Conservation (phyloP, 2,888 invertebrate species). For the Phaonia tiefii region DNA sequence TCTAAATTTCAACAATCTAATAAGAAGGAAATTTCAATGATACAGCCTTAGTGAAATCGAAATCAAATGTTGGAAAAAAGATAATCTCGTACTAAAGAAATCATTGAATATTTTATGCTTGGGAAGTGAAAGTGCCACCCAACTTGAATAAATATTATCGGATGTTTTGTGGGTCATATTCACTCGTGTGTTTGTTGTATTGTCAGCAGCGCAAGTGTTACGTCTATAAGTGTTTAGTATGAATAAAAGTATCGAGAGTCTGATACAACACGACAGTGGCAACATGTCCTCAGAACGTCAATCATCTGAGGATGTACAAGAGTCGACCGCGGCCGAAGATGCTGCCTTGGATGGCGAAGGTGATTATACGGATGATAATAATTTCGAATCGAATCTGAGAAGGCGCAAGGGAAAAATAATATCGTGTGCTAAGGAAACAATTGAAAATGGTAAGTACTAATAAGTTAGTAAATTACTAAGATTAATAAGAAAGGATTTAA, state of each 20-base stretch:
- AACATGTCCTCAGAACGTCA: slow-evolving; percentile 76
- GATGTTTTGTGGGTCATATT: background rate
- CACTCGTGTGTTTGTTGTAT: slow-evolving; percentile 4
- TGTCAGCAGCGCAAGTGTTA: background rate
- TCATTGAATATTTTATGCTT: too few relatives aligned
- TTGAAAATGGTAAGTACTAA: slow-evolving; percentile 81
- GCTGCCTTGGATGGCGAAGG: slow-evolving; percentile 73
- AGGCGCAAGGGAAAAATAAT: slow-evolving; percentile 81
- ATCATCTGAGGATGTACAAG: slow-evolving; percentile 78
- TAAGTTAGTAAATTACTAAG: too few relatives aligned
- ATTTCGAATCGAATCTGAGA: slow-evolving; percentile 80
- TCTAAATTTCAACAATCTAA: background rate
- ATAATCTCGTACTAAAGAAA: background rate
- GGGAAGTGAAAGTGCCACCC: background rate
- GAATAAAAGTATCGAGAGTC: slow-evolving; percentile 79
- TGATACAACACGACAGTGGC: slow-evolving; percentile 73
- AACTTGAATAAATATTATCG: background rate
- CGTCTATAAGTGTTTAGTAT: slow-evolving; percentile 66
- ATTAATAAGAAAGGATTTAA: too few relatives aligned
- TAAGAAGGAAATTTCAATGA: background rate
- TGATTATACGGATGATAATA: slow-evolving; percentile 78
- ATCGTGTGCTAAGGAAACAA: slow-evolving; percentile 81
- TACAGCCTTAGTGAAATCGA: background rate
- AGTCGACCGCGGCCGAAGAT: slow-evolving; percentile 74
- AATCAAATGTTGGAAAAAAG: background rate